Conservation (phyloP, 2,797 vertebrate species). For the Scyliorhinus canicula region DNA sequence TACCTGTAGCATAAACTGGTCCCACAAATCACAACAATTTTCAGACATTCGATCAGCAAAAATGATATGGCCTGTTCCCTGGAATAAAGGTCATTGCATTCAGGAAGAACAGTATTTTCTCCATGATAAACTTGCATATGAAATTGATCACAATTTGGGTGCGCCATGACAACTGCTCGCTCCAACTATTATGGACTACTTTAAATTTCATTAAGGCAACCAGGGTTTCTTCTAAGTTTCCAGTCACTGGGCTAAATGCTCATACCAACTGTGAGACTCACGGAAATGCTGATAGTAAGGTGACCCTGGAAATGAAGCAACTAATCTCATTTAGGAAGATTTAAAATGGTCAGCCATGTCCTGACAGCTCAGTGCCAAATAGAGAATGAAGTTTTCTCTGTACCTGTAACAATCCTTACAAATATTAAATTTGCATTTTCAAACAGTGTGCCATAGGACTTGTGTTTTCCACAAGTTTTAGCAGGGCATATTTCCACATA, state of each 20-base stretch:
- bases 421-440: not conserved
- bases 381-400: not conserved
- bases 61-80: not conserved
- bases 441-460: not conserved
- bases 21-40: not conserved
- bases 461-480: not conserved
- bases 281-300: not conserved
- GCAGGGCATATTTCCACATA: not conserved
- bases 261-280: not conserved
- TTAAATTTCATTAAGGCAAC: not conserved
- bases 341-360: not conserved
- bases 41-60: not conserved
- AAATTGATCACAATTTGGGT: not conserved
- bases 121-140: not conserved
- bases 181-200: not conserved
- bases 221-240: not conserved
- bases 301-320: slow-evolving; percentile 22
- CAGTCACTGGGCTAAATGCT: not conserved
- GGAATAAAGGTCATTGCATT: not conserved
- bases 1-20: not conserved
- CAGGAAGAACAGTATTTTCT: not conserved
- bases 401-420: not conserved
- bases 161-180: not conserved
- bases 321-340: slow-evolving; percentile 18
- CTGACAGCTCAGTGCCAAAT: not conserved